Evolutionary conservation across 2,888 invertebrate genomes (phyloP), one percentile per base, ranked within the genome.

Genomic region (Aromia moschata): DNA sequence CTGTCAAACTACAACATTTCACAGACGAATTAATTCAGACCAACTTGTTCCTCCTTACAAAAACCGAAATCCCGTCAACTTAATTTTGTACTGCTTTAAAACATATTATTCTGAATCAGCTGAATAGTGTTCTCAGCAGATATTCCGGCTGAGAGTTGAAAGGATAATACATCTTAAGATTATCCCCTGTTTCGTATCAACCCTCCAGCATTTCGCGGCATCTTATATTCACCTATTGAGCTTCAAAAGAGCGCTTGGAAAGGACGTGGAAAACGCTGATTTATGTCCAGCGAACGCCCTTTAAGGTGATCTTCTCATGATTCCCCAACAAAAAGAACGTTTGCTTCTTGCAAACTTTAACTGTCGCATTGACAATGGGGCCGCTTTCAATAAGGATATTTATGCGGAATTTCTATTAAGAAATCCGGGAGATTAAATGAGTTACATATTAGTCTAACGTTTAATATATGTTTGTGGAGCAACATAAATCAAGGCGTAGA

Each of bases 231-330:
- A 25, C 25, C 25, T 25, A 25, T 25, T 9, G 25, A 25, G 9
- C 9, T 25, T 9, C 25, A 25, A 25, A 25, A 25, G 25, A 25
- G 5, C 25, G 25, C 25, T 25, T 25, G 25, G 5, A 25, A 25
- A 25, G 9, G 25, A 25, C 25, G 25, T 25, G 25, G 25, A 25
- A 25, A 25, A 25, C 25, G 43, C 14, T 43, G 43, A 43, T 43
- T 43, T 43, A 43, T 43, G 12, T 43, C 16, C 14, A 10, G 16
- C 43, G 43, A 15, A 43, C 43, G 43, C n/a, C 43, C 43, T 17
- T 16, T 5, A 43, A 43, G 43, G 43, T 43, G 43, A 43, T 43
- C 43, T 17, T 16, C 43, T 15, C 17, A 43, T 43, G 43, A 43
- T 15, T 16, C 43, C 9, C 43, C 17, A 15, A 43, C 25, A 9